These are phyloP conservation scores for Anabacerthia variegaticeps DNA, from an alignment of 2,797 vertebrate genomes.

Conservation along the genomic window DNA sequence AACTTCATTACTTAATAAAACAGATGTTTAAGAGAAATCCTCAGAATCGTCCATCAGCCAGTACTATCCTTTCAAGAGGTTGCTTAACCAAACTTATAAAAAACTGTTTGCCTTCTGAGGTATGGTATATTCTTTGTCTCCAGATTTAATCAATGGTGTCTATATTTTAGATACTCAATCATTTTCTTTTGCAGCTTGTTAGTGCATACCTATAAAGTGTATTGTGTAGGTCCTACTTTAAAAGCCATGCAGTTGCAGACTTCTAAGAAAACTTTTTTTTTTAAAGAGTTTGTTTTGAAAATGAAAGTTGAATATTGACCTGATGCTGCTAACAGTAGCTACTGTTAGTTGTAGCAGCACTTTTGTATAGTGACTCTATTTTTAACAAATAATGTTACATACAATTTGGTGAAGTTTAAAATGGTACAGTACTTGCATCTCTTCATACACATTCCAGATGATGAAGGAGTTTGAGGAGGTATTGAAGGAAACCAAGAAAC, in stretches of 20 bases:
- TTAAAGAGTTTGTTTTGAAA: not conserved
- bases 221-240: not conserved
- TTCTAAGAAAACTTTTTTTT: not conserved
- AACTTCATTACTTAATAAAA: constrained; percentile 87
- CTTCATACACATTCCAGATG: constrained; percentile 54
- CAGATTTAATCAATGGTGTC: not conserved
- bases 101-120: constrained; percentile 79
- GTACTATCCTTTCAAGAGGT: constrained; percentile 86
- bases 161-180: not conserved
- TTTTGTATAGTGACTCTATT: not conserved
- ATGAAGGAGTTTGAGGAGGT: constrained; percentile 49
- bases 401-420: not conserved
- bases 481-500: constrained; percentile 57
- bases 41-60: constrained; percentile 85
- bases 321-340: not conserved
- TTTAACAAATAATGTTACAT: not conserved
- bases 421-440: not conserved
- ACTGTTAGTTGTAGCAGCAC: not conserved
- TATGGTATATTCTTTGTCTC: constrained; percentile 37
- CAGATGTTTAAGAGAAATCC: constrained; percentile 93
- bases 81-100: constrained; percentile 76
- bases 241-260: not conserved
- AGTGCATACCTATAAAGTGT: not conserved
- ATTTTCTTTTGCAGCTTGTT: not conserved
- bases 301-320: not conserved